Base-by-base conservation (phyloP, 92 coral and sea anemone genomes). In the Palythoa caribaeorum region DNA sequence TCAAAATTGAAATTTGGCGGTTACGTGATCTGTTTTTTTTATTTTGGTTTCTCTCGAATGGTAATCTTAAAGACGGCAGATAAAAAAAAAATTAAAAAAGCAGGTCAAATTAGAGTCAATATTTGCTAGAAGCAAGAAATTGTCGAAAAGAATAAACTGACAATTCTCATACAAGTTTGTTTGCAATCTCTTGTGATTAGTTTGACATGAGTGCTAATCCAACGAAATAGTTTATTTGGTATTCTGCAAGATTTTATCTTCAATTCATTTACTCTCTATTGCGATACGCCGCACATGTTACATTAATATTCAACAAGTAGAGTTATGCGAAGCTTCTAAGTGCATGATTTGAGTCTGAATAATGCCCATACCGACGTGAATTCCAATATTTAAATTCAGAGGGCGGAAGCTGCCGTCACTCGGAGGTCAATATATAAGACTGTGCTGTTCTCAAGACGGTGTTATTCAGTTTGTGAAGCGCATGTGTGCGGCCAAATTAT, bases 341-440 rank as follows among this genome's bases (percentile, higher is more conserved):
- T 40, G 86, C 76, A 47, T 44, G 75, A 48, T 37, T 66, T 81
- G 86, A 68, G 75, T 47, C 86, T n/a, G 86, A 81, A 81, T 65
- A 20, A 65, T 51, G 38, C 73, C 50, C 86, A 81, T 81, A 39
- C 86, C 86, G 76, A 81, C 86, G 86, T 81, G 86, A 81, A 48
- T 81, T 81, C 75, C 86, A 68, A 81, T 81, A 81, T 81, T 81
- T 81, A 66, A 81, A 81, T 81, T 81, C 50, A 50, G 76, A 69
- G 86, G 86, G 86, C 86, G 86, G 86, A 81, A 81, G 86, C 86
- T 38, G 17, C 71, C 75, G 86, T 81, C 86, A 81, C 86, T 36
- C 84, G 12, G 6, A 81, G 76, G 86, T 81, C 86, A 81, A 81
- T 81, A 81, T 81, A 66, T 81, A 81, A 81, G 86, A 81, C 28